A percentile compares a stretch with the other conserved stretches of the same genome.
These are phyloP conservation scores for Cepphus grylle DNA, from an alignment of 2,113 vertebrate species.

Conservation along the genomic window DNA sequence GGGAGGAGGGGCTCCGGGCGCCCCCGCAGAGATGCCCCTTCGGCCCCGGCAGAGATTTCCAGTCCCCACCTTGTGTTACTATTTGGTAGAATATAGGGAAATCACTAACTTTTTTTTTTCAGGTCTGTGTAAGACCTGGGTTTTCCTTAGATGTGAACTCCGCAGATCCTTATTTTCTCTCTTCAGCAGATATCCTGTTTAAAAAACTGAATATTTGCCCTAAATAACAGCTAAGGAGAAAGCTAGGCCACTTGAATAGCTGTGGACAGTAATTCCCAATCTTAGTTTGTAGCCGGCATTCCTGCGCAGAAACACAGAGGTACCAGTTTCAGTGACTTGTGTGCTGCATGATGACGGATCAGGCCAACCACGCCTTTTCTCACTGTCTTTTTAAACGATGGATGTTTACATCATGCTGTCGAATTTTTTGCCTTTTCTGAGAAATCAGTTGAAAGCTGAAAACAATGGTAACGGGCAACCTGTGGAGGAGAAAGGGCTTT, in stretches of 20 bases:
- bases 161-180: not conserved
- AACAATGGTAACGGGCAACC: not conserved
- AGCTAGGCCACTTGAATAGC: not conserved
- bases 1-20: rapidly evolving
- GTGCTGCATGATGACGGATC: not conserved
- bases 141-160: not conserved
- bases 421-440: not conserved
- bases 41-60: rapidly evolving
- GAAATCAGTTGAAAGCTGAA: not conserved
- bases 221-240: not conserved
- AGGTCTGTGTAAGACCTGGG: not conserved
- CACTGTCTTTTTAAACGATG: not conserved
- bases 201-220: not conserved
- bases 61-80: rapidly evolving
- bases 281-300: not conserved
- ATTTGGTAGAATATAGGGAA: not conserved
- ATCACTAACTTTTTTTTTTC: not conserved
- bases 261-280: not conserved
- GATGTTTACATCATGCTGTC: not conserved
- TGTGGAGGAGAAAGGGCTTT: not conserved
- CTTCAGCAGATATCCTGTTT: not conserved
- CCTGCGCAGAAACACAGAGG: not conserved
- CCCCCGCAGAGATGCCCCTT: rapidly evolving
- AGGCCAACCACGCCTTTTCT: not conserved
- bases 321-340: not conserved